Evolutionary conservation across 1,140 invertebrate species (phyloP).

Genomic region (Cyphomyrmex costatus): DNA sequence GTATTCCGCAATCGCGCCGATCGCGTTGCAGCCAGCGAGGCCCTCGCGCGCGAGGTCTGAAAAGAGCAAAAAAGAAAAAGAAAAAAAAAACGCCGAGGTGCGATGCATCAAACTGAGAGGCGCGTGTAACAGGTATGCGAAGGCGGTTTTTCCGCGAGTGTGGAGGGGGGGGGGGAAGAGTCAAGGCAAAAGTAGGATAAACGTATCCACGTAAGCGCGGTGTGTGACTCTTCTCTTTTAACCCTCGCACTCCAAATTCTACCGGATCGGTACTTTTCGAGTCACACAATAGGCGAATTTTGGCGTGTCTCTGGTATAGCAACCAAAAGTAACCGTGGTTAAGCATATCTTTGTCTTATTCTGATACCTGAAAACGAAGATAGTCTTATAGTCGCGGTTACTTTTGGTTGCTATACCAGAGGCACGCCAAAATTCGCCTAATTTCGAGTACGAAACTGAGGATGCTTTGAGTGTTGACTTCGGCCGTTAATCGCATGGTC

Average conservation of each 20-base stretch:
- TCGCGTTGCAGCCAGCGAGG: not conserved
- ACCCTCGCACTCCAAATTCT: not conserved
- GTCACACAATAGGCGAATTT: no score
- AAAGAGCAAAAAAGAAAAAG: constrained; percentile 20
- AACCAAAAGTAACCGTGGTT: no score
- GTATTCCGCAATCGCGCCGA: not conserved
- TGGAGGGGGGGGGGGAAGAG: constrained; percentile 60
- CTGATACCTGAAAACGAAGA: no score
- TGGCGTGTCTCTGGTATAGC: no score
- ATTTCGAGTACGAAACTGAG: not conserved
- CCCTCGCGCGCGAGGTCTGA: not conserved
- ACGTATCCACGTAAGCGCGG: constrained; percentile 69
- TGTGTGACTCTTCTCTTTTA: constrained; percentile 67
- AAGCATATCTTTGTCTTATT: no score
- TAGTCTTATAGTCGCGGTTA: no score
- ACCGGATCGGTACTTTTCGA: not conserved
- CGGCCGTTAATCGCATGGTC: not conserved
- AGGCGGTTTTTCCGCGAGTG: constrained; percentile 69
- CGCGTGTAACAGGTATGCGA: constrained; percentile 73
- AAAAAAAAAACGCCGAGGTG: constrained; percentile 38
- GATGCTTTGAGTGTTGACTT: not conserved
- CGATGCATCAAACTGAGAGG: constrained; percentile 60
- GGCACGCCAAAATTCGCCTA: no score
- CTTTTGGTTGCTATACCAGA: no score
- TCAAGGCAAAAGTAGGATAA: constrained; percentile 76